Conservation (phyloP, 2,113 vertebrate species). For the Chunga burmeisteri region DNA sequence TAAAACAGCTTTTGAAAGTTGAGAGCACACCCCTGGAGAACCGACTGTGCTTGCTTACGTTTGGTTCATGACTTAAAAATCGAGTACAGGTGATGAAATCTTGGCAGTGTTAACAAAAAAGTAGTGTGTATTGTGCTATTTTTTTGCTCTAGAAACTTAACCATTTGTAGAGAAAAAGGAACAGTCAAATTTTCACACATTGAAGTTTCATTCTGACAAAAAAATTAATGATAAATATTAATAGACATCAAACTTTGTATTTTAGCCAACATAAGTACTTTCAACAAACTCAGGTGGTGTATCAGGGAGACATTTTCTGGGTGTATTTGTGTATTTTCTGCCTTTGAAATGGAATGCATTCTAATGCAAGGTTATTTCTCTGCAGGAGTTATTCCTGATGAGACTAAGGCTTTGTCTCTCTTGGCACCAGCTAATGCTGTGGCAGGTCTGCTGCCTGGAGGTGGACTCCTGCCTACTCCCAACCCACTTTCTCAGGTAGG, state of each 20-base stretch:
- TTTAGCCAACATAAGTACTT: constrained; percentile 85
- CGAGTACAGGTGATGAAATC: constrained; percentile 99
- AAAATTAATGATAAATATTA: constrained; percentile 86
- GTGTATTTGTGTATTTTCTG: constrained; percentile 89
- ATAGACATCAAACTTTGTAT: constrained; percentile 83
- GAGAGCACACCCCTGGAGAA: constrained; percentile 99
- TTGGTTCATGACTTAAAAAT: constrained; percentile 99
- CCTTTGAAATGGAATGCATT: constrained; percentile 40
- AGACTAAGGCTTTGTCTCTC: constrained; percentile 98
- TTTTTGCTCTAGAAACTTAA: constrained; percentile 90
- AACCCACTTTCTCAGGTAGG: constrained; percentile 91
- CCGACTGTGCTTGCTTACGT: constrained; percentile 99
- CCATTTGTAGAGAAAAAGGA: constrained; percentile 86
- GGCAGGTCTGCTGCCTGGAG: constrained; percentile 98
- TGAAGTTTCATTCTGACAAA: constrained; percentile 83
- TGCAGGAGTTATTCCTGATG: constrained; percentile 99
- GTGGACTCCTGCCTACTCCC: constrained; percentile 96
- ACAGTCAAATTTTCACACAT: constrained; percentile 80
- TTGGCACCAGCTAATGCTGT: constrained; percentile 99
- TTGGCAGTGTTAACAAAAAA: constrained; percentile 96
- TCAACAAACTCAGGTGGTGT: constrained; percentile 85
- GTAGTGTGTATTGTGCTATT: constrained; percentile 99
- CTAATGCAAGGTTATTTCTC: constrained; percentile 84
- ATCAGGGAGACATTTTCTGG: constrained; percentile 85
- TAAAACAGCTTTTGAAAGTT: constrained; percentile 99